A percentile compares a stretch with the other conserved stretches of the same genome.
Conservation (phyloP, 2,888 invertebrate genomes). For the Tenthredo livida region DNA sequence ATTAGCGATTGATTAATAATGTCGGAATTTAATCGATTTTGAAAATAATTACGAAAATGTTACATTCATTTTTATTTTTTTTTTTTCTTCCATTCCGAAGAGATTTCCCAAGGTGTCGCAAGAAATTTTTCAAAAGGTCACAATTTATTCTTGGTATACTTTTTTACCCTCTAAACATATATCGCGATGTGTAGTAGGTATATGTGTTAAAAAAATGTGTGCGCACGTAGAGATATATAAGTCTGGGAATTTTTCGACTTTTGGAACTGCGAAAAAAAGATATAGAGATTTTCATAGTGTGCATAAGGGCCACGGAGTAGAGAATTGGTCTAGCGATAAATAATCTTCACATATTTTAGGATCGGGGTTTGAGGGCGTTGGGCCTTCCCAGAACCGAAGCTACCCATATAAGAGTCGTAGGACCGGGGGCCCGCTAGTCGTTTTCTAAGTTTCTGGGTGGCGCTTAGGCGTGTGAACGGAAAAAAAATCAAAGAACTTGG, state of each 20-base stretch:
- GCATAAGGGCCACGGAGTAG: background rate
- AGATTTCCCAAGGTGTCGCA: too few species aligned
- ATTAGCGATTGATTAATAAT: background rate
- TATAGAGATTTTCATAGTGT: background rate
- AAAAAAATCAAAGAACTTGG: conserved; percentile 31
- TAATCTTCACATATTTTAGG: conserved; percentile 53
- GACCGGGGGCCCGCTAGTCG: background rate
- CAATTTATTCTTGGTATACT: background rate
- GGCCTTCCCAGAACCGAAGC: conserved; percentile 48
- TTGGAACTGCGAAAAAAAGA: background rate
- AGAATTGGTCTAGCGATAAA: conserved; percentile 52
- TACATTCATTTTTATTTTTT: too few species aligned
- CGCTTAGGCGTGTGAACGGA: conserved; percentile 51
- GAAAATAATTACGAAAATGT: too few species aligned
- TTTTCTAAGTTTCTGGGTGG: conserved; percentile 51
- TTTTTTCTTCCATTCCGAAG: too few species aligned
- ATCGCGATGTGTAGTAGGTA: background rate
- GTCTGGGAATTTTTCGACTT: background rate
- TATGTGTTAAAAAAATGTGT: background rate
- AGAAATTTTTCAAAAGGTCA: background rate
- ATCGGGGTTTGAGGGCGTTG: conserved; percentile 44
- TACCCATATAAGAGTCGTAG: background rate
- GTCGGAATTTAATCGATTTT: too few species aligned
- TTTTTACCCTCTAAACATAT: background rate
- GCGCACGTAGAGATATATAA: background rate